A percentile compares a stretch with the other conserved stretches of the same genome.
These are phyloP conservation scores for Eulemur mongoz DNA, from an alignment of 2,797 vertebrate species.

Conservation along the genomic window DNA sequence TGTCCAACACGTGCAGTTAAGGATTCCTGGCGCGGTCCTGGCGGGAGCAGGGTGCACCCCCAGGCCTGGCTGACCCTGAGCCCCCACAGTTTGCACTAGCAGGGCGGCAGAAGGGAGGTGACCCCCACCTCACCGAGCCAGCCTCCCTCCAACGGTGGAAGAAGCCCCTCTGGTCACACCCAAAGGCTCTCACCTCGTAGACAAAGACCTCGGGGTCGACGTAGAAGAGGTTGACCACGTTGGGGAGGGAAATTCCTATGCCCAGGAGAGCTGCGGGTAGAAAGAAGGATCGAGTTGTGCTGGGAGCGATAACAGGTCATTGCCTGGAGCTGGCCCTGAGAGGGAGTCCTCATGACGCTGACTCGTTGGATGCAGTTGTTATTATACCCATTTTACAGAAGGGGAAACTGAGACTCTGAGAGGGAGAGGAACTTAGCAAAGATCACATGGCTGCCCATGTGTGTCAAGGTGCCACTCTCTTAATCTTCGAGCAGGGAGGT, in stretches of 20 bases:
- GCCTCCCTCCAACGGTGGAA: background rate
- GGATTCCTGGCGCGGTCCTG: background rate
- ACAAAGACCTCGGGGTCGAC: conserved; percentile 34
- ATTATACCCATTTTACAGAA: background rate
- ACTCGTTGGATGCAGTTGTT: background rate
- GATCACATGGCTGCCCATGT: background rate
- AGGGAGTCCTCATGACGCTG: background rate
- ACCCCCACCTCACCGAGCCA: background rate
- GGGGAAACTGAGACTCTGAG: background rate
- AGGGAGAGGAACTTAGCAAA: background rate
- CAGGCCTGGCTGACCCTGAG: background rate
- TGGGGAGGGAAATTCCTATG: conserved; percentile 71
- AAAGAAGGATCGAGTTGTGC: background rate
- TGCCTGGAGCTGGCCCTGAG: background rate
- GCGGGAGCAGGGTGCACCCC: background rate
- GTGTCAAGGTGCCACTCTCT: background rate
- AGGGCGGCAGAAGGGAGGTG: background rate
- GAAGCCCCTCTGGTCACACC: background rate
- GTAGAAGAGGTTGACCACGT: conserved; percentile 47
- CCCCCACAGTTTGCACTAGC: background rate
- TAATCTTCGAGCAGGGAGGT: background rate
- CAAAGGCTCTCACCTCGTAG: conserved; percentile 68
- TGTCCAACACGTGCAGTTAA: background rate
- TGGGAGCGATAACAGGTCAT: accelerated
- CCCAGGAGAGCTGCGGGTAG: conserved; percentile 64